Evolutionary conservation across 2,113 vertebrate genomes (phyloP).

Genomic region (Saguinus midas): DNA sequence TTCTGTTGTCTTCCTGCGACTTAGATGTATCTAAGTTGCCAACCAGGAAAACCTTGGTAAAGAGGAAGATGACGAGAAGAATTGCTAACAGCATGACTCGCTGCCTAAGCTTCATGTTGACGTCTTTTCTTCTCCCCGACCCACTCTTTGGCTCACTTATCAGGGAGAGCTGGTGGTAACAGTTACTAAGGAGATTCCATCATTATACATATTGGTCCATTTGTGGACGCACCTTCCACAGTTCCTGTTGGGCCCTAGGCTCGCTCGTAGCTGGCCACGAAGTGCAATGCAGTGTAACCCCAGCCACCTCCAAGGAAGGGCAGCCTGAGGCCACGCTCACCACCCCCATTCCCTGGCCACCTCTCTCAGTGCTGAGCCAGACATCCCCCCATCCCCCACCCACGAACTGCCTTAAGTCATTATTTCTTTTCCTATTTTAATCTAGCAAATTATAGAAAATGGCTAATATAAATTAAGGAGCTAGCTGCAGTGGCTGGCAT

Average conservation of each 20-base stretch:
- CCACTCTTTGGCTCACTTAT: not conserved
- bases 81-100: constrained; percentile 83
- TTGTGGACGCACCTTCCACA: constrained; percentile 58
- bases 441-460: not conserved
- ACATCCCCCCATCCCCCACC: too few relatives aligned
- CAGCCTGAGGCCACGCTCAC: too few relatives aligned
- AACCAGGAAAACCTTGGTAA: constrained; percentile 97
- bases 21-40: constrained; percentile 95
- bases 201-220: too few relatives aligned
- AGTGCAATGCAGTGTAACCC: too few relatives aligned
- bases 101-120: constrained; percentile 93
- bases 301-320: too few relatives aligned
- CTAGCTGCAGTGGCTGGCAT: not conserved
- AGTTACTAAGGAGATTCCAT: too few relatives aligned
- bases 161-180: too few relatives aligned
- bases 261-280: too few relatives aligned
- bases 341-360: too few relatives aligned
- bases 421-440: not conserved
- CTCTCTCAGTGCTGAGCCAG: too few relatives aligned
- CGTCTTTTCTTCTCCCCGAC: constrained; percentile 61
- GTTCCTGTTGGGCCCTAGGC: constrained; percentile 59
- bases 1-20: constrained; percentile 88
- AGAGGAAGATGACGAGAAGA: constrained; percentile 95
- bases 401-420: not conserved
- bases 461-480: not conserved